Percentiles rank a stretch among this genome's conserved stretches.
Evolutionary conservation across 2,797 vertebrate species (phyloP).

Genomic region (Labeo calbasu): DNA sequence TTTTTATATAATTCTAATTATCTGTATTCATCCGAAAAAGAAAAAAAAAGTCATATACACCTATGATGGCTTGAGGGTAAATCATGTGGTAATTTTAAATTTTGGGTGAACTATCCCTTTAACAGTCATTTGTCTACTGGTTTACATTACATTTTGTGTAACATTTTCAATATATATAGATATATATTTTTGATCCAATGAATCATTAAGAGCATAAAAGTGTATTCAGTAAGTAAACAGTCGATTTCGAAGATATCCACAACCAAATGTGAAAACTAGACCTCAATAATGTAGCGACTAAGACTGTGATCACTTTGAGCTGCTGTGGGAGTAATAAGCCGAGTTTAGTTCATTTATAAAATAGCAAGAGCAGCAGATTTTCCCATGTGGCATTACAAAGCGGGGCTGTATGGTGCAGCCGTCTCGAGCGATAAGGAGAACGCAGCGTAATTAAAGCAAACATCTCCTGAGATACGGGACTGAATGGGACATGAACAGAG

Average conservation of each 20-base stretch:
- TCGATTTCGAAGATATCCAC: not conserved
- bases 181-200: not conserved
- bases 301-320: constrained; percentile 1
- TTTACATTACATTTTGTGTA: not conserved
- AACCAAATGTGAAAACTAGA: constrained; percentile 11
- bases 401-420: not conserved
- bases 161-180: not conserved
- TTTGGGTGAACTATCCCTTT: no score
- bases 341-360: constrained; percentile 25
- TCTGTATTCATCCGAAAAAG: no score
- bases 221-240: not conserved
- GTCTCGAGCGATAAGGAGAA: constrained; percentile 4
- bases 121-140: no score
- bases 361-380: constrained; percentile 2
- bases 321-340: constrained; percentile 28
- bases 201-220: not conserved
- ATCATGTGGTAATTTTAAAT: no score
- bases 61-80: no score
- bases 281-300: not conserved
- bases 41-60: no score
- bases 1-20: no score
- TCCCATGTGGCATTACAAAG: not conserved
- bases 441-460: constrained; percentile 28
- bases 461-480: constrained; percentile 32
- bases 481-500: constrained; percentile 27